Evolutionary conservation across 2,113 vertebrate species (phyloP), one percentile per base, ranked within the genome.

Genomic region (Stegostoma tigrinum): DNA sequence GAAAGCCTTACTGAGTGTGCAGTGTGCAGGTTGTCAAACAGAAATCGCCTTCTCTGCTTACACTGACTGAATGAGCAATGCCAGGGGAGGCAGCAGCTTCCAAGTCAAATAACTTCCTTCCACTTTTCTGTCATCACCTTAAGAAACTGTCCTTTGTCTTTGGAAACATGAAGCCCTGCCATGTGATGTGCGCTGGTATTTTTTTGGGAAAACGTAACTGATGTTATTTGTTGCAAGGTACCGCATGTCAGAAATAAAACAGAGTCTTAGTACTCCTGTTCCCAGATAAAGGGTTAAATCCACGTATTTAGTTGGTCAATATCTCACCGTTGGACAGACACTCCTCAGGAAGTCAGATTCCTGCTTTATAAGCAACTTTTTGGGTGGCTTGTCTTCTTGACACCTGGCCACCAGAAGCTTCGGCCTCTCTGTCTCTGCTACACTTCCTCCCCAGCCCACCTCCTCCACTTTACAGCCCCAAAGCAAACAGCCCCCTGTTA

Each of bases 361-460:
- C 52, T 64, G 87, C 55, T n/a, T 91, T 91, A 34, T 30, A 91
- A 61, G 34, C 34, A 5, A 64, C 15, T 19, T 64, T 91, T n/a
- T 91, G 87, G 52, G n/a, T 91, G 0, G 55, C 55, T 0, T 61
- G 55, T 27, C 30, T 90, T n/a, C 61, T 90, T 90, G 87, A 90
- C 87, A 52, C 6, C 12, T 61, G 55, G n/a, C 34, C 55, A 91
- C 15, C 34, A 91, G 52, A 30, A 91, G 87, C 4, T 14, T n/a
- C 55, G n/a, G 87, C 87, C 30, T 91, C 55, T 55, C 87, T 91
- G 87, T 91, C 87, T 91, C 87, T 64, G 87, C 52, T 64, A 15
- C 15, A 61, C 87, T 91, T 91, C 87, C 87, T 91, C 55, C 55
- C 87, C 55, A 5, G 30, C 52, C 87, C 55, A 64, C 5, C 27